Evolutionary conservation across 2,888 invertebrate species (phyloP), one percentile per base, ranked within the genome.

Genomic region (Pachydiplax longipennis): DNA sequence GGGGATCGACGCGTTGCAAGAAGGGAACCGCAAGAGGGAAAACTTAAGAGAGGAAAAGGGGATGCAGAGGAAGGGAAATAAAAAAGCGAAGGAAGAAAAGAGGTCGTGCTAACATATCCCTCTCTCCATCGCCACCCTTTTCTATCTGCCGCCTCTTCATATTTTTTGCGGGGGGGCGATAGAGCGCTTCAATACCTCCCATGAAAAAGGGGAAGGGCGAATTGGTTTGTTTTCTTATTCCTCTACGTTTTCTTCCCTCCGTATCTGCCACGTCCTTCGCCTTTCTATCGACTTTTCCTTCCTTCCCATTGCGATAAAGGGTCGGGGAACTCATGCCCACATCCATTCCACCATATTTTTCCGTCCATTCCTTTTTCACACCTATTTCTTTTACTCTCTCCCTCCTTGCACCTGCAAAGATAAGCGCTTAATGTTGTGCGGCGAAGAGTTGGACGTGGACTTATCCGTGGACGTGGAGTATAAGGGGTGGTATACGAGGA

Each of bases 141-240:
- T 80, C 80, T 25, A 73, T 91, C 87, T 90, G 48, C 37, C 73
- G 48, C n/a, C 10, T 82, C 58, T 61, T 91, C 90, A 83, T 90
- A 91, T 90, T 91, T 90, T 80, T 90, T 90, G 61, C 53, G 65
- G 81, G 80, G 91, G 91, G 81, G 73, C 58, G 31, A 73, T 31
- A 31, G 73, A 13, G 10, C 73, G 73, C 73, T 73, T 15, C 73
- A 13, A 73, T 73, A 31, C 73, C 73, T 73, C 25, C 73, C 12
- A 31, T 31, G 73, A 73, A 73, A 25, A 15, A 73, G 73, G 31
- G 22, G 65, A 25, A 13, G 65, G 5, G 10, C 25, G 73, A 73
- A 73, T 73, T 10, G 31, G 73, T 73, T 73, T 73, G 73, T 73
- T 73, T 73, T 25, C 73, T 31, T 73, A 65, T 73, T 31, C 31